A percentile compares a stretch with the other conserved stretches of the same genome.
These are phyloP conservation scores for Cyprinodon brontotheroides DNA, from an alignment of 2,113 vertebrate species.

Conservation along the genomic window DNA sequence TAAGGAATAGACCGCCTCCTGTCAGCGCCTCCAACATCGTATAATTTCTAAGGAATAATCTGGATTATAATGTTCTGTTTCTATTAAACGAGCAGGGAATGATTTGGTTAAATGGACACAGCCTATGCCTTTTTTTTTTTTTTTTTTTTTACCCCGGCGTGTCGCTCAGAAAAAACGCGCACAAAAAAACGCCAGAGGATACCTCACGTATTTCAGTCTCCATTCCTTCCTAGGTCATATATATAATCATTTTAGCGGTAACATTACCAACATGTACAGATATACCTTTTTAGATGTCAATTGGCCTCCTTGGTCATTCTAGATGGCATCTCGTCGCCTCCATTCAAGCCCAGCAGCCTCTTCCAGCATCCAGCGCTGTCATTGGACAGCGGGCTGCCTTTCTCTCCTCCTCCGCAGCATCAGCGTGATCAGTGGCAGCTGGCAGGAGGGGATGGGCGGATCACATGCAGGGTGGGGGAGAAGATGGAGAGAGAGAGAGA, in stretches of 20 bases:
- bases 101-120: slow-evolving; percentile 35
- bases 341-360: slow-evolving; percentile 74
- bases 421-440: slow-evolving; percentile 65
- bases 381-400: slow-evolving; percentile 78
- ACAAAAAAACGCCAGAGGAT: background rate
- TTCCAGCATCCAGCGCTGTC: slow-evolving; percentile 77
- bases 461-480: slow-evolving; percentile 18
- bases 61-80: slow-evolving; percentile 32
- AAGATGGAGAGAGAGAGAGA: background rate
- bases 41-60: slow-evolving; percentile 17
- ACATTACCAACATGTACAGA: background rate
- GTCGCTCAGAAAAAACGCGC: slow-evolving; percentile 13
- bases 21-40: background rate
- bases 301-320: slow-evolving; percentile 70
- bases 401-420: slow-evolving; percentile 72
- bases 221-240: background rate
- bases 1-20: slow-evolving; percentile 26
- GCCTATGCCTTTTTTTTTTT: slow-evolving; percentile 1
- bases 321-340: slow-evolving; percentile 77
- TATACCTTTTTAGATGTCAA: slow-evolving; percentile 74
- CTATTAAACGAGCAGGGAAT: slow-evolving; percentile 30
- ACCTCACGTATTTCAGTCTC: background rate
- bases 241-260: background rate
- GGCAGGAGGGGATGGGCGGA: slow-evolving; percentile 55
- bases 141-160: slow-evolving; percentile 13